These are phyloP conservation scores for Platyscapa corneri DNA, from an alignment of 1,140 invertebrate species.

Conservation along the genomic window DNA sequence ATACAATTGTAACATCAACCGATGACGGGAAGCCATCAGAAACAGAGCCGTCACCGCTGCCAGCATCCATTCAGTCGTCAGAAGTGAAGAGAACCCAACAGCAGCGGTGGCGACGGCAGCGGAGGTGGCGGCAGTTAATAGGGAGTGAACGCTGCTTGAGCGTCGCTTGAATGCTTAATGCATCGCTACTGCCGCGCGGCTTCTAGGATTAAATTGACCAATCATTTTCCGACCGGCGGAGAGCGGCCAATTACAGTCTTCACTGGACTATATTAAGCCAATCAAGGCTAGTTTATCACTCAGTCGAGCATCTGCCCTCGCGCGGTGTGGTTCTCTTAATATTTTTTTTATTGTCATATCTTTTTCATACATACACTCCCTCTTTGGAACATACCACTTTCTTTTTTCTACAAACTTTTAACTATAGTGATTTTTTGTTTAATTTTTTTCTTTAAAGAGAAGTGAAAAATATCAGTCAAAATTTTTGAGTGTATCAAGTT, in stretches of 20 bases:
- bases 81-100: conserved; percentile 6
- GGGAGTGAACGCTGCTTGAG: conserved; percentile 68
- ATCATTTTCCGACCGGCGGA: conserved; percentile 72
- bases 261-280: conserved; percentile 74
- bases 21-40: conserved; percentile 8
- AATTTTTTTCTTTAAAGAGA: neutral
- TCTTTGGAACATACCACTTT: neutral
- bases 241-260: conserved; percentile 71
- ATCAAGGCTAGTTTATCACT: conserved; percentile 75
- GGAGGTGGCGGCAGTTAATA: conserved; percentile 65
- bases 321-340: conserved; percentile 53
- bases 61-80: conserved; percentile 29
- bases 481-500: conserved; percentile 20
- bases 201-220: conserved; percentile 74
- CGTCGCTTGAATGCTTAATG: conserved; percentile 69
- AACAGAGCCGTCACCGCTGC: conserved; percentile 24
- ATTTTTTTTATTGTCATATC: conserved; percentile 28
- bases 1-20: conserved; percentile 8
- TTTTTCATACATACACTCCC: neutral
- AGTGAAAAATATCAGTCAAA: neutral
- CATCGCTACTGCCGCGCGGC: conserved; percentile 13
- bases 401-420: neutral
- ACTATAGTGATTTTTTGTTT: conserved; percentile 15
- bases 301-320: conserved; percentile 69
- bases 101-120: conserved; percentile 28